Base-by-base conservation (phyloP, 2,888 invertebrate genomes). In the Apodemia mormo region DNA sequence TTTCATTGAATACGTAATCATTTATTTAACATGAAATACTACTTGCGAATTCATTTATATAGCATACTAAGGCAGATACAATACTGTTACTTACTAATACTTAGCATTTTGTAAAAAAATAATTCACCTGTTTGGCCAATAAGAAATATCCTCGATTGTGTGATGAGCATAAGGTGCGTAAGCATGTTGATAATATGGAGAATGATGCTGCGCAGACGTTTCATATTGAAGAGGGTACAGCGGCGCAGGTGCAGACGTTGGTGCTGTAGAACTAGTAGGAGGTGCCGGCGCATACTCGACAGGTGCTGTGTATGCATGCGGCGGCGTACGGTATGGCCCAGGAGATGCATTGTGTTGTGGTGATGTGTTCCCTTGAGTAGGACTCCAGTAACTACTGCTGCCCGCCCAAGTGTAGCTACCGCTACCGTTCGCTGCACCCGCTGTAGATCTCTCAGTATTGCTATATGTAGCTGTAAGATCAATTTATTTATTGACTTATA, bases 161-260 rank as follows among this genome's bases (percentile, higher is more conserved):
- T 93, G 92, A 76, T 93, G 92, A 30, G 90, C 91, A 72, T 93
- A 93, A 12, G 92, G 92, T 58, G 92, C 89, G 72, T 93, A 93
- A 30, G 92, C 91, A 73, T 92, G 92, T 76, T 93, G 92, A 72
- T 93, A 93, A 74, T 93, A 93, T 0, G 92, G 87, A 4, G 92
- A 88, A 74, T 91, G 92, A 67, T 92, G 92, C 72, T 92, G 92
- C 37, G 89, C 76, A 0, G 91, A 79, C 4, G 90, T 78, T 66
- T 93, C 92, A 65, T 92, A 93, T 74, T 93, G 92, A 14, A 93
- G 77, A 0, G 93, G 92, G 75, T 92, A 93, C 1, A 92, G 81
- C 3, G 92, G 85, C 9, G 90, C 85, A 0, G 92, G 86, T 1
- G 88, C 85, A 0, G 90, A 75, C 0, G 89, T 76, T 0, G 91